Evolutionary conservation across 1,140 invertebrate genomes (phyloP).

Genomic region (Drosophila tristis): DNA sequence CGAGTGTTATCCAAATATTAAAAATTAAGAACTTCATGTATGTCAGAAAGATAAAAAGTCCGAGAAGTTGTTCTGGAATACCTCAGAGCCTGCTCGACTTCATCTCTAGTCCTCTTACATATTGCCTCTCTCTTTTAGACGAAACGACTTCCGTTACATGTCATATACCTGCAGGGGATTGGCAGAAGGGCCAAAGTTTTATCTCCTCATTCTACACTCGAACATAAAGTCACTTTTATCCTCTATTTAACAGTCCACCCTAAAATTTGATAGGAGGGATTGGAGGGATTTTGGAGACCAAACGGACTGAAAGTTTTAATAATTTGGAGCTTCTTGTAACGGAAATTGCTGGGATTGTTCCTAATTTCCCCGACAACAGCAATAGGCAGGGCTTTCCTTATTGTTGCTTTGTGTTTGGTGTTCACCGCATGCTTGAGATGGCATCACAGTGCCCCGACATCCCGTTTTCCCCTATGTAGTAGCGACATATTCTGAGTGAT

Average conservation of each 20-base stretch:
- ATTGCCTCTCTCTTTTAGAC: slow-evolving; percentile 55
- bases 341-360: slow-evolving; percentile 81
- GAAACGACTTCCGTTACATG: slow-evolving; percentile 58
- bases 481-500: slow-evolving; percentile 73
- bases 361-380: slow-evolving; percentile 79
- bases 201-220: slow-evolving; percentile 48
- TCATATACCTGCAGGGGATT: slow-evolving; percentile 60
- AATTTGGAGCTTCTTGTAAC: slow-evolving; percentile 74
- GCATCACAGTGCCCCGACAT: slow-evolving; percentile 41
- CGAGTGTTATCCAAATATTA: too few species aligned
- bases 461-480: slow-evolving; percentile 23
- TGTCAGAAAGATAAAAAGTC: too few species aligned
- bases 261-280: slow-evolving; percentile 1
- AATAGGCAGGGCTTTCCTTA: slow-evolving; percentile 43
- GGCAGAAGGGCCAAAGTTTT: slow-evolving; percentile 48
- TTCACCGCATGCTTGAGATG: slow-evolving; percentile 77
- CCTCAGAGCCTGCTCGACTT: background rate
- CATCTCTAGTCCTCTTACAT: slow-evolving; percentile 8
- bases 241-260: slow-evolving; percentile 48
- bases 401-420: slow-evolving; percentile 39
- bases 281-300: too few species aligned
- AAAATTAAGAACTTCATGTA: too few species aligned
- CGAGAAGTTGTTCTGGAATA: too few species aligned
- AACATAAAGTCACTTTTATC: slow-evolving; percentile 55
- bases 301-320: slow-evolving; percentile 51